phyloP scores from a whole-genome alignment of 1,140 invertebrate species.

The Dufourea novaeangliae region DNA sequence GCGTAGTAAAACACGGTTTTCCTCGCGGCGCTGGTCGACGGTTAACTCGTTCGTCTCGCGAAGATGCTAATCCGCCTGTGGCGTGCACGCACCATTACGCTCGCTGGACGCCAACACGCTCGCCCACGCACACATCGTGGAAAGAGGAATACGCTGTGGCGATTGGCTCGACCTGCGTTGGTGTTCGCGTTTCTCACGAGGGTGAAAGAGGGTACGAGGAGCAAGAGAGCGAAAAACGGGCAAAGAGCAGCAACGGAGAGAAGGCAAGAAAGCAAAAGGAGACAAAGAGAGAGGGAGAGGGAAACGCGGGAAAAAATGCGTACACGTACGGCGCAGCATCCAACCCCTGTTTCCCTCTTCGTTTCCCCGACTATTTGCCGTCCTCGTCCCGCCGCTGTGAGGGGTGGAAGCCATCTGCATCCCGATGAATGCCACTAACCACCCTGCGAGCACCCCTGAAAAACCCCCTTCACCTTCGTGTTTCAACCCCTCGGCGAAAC shows the following conservation, averaged over 20 bases:
- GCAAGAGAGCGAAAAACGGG: conserved; percentile 3
- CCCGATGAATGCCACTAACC: conserved; percentile 78
- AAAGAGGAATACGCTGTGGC: background rate
- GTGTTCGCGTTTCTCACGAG: background rate
- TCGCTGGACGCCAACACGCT: conserved; percentile 19
- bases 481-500: conserved; percentile 74
- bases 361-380: conserved; percentile 1
- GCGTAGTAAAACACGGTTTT: background rate
- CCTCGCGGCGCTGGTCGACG: background rate
- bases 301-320: conserved; percentile 61
- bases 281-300: background rate
- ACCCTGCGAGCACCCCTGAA: conserved; percentile 64
- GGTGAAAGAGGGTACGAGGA: background rate
- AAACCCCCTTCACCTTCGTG: conserved; percentile 70
- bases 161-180: conserved; percentile 30
- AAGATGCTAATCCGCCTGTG: conserved; percentile 37
- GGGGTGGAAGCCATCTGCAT: conserved; percentile 81
- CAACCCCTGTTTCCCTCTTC: conserved; percentile 26
- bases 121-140: conserved; percentile 8
- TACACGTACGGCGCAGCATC: conserved; percentile 48
- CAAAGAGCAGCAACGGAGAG: conserved; percentile 15
- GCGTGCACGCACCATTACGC: conserved; percentile 55
- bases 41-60: background rate
- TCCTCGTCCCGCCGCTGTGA: conserved; percentile 63
- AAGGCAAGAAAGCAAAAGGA: background rate